phyloP scores from a whole-genome alignment of 30 jellyfish, hydroid and myxozoan species.

The Hydra vulgaris region DNA sequence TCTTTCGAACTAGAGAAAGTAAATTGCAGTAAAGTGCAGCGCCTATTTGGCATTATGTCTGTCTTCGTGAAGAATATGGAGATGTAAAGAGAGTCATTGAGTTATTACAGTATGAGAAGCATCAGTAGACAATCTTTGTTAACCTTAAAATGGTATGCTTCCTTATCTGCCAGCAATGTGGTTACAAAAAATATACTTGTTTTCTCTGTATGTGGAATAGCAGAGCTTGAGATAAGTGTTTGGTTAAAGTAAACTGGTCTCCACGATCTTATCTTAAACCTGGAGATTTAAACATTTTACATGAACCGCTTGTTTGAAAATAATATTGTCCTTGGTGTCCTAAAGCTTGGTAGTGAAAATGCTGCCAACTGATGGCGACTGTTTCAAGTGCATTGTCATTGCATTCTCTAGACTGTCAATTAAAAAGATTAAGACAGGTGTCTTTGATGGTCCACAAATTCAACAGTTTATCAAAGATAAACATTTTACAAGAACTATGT shows the following conservation, averaged over 20 bases:
- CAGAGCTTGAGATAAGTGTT: background rate
- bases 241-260: background rate
- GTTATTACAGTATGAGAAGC: background rate
- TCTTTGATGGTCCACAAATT: background rate
- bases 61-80: too few relatives aligned
- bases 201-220: background rate
- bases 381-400: background rate
- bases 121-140: background rate
- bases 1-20: too few relatives aligned
- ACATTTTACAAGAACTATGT: background rate
- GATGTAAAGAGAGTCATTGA: too few relatives aligned
- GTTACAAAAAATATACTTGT: background rate
- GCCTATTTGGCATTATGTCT: background rate
- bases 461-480: background rate
- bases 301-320: background rate
- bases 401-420: background rate
- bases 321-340: background rate
- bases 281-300: background rate
- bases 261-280: background rate
- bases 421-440: background rate
- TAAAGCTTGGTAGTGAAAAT: background rate
- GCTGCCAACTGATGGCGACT: background rate
- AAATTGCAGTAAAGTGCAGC: background rate
- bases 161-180: background rate
- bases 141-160: background rate